These are phyloP conservation scores for Callipepla californica DNA, from an alignment of 2,113 vertebrate species.

Conservation along the genomic window DNA sequence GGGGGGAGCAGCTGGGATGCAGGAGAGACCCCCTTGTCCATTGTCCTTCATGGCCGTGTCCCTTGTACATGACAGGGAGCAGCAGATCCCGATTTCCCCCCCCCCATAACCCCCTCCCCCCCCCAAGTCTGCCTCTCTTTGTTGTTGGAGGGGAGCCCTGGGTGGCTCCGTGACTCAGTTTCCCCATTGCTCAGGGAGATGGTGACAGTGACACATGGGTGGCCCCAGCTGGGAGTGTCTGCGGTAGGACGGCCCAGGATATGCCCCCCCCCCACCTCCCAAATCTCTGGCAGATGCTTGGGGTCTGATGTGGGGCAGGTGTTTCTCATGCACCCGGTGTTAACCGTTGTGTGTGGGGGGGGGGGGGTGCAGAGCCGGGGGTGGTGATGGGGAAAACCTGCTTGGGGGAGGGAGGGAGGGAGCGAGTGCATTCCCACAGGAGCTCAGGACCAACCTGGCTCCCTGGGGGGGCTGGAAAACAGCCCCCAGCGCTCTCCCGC, in stretches of 20 bases:
- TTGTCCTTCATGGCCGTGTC: background rate
- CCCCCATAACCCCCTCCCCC: background rate
- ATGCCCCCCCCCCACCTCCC: background rate
- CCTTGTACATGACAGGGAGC: accelerated
- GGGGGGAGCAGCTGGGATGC: background rate
- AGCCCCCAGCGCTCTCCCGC: background rate
- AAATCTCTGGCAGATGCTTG: background rate
- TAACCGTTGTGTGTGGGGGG: background rate
- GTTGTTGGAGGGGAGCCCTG: background rate
- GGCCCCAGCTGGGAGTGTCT: accelerated
- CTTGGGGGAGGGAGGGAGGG: background rate
- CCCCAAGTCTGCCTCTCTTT: background rate
- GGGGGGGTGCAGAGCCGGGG: background rate
- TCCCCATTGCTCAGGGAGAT: background rate
- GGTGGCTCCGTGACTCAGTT: background rate
- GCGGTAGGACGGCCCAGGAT: background rate
- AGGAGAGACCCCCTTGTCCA: constrained; percentile 19
- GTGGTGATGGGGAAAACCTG: constrained; percentile 35
- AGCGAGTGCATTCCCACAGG: constrained; percentile 52
- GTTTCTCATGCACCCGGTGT: background rate
- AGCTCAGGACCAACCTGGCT: background rate
- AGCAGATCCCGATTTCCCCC: background rate
- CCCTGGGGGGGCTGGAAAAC: constrained; percentile 29
- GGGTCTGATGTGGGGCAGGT: constrained; percentile 31
- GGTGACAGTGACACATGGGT: accelerated